Percentiles rank a stretch among this genome's conserved stretches.
Conservation (phyloP, 1,140 invertebrate species). For the Danaus plexippus region DNA sequence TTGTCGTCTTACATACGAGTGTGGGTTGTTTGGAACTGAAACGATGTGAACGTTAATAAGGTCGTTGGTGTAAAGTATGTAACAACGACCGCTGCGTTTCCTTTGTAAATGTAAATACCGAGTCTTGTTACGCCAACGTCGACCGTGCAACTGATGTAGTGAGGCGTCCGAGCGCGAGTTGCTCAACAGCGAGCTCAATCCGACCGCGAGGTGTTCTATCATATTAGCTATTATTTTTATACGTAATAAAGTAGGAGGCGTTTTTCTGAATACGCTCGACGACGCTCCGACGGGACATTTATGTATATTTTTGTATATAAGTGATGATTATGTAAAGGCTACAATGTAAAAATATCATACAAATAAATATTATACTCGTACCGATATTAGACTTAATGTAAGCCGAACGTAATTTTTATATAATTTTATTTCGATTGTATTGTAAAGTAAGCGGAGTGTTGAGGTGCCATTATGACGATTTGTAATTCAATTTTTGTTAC, state of each 20-base stretch:
- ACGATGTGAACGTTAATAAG: too few species aligned
- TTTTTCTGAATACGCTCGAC: slow-evolving; percentile 26
- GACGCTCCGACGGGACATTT: slow-evolving; percentile 45
- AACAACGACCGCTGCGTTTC: too few species aligned
- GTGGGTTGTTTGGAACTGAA: too few species aligned
- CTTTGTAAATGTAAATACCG: too few species aligned
- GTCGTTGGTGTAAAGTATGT: too few species aligned
- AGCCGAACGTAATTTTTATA: slow-evolving; percentile 54
- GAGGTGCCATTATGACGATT: slow-evolving; percentile 66
- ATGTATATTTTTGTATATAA: slow-evolving; percentile 71
- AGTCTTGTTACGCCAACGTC: too few species aligned
- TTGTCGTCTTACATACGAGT: too few species aligned
- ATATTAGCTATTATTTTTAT: slow-evolving; percentile 58
- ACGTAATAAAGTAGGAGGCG: slow-evolving; percentile 32
- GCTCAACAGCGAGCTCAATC: slow-evolving; percentile 42
- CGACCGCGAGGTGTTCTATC: slow-evolving; percentile 35
- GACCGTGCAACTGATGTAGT: background rate
- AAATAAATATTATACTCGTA: slow-evolving; percentile 45
- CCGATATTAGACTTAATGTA: slow-evolving; percentile 34
- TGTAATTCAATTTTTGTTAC: slow-evolving; percentile 25
- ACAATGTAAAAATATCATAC: slow-evolving; percentile 60
- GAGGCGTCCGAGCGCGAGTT: slow-evolving; percentile 18
- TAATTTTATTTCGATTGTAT: slow-evolving; percentile 58
- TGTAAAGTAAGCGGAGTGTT: slow-evolving; percentile 54
- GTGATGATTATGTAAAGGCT: slow-evolving; percentile 55